Conservation (phyloP, 1,140 invertebrate species). For the Cataglyphis hispanica region DNA sequence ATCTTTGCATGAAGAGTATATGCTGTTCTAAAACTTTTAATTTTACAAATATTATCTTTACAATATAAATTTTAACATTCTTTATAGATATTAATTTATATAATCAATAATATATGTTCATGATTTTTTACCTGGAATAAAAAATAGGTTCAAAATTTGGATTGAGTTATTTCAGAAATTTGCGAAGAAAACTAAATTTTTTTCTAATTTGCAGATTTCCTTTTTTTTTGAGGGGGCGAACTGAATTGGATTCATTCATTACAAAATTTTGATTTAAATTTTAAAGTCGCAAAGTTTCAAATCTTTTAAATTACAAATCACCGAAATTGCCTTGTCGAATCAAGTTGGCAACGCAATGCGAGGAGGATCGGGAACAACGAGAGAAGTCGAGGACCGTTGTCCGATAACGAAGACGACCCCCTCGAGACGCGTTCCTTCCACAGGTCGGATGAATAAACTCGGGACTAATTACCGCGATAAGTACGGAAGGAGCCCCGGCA, state of each 20-base stretch:
- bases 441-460: slow-evolving; percentile 30
- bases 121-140: background rate
- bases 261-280: background rate
- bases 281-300: background rate
- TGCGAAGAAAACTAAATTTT: background rate
- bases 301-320: background rate
- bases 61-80: background rate
- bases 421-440: slow-evolving; percentile 1
- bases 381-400: slow-evolving; percentile 54
- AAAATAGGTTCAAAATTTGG: background rate
- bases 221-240: background rate
- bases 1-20: background rate
- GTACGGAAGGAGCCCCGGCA: slow-evolving; percentile 19
- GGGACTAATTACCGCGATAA: slow-evolving; percentile 62
- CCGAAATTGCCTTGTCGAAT: background rate
- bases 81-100: background rate
- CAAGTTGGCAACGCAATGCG: slow-evolving; percentile 2
- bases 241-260: background rate
- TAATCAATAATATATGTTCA: background rate
- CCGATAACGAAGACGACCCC: slow-evolving; percentile 48
- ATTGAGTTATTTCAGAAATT: background rate
- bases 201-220: background rate
- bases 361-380: slow-evolving; percentile 20
- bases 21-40: slow-evolving; percentile 7
- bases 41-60: background rate